A percentile compares a stretch with the other conserved stretches of the same genome.
Evolutionary conservation across 2,888 invertebrate species (phyloP).

Genomic region (Masnerella sp.): DNA sequence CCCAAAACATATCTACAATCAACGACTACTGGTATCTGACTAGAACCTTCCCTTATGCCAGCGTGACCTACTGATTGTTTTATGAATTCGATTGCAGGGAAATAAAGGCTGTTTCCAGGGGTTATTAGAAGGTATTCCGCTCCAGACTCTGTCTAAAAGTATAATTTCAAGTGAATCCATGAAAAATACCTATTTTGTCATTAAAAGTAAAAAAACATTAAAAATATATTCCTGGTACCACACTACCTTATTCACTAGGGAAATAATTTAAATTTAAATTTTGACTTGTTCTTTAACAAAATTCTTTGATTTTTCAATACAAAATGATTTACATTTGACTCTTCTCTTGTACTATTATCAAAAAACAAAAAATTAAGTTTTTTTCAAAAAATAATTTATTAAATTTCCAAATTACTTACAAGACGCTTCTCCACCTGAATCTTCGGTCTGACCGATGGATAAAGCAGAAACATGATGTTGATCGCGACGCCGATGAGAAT

Average conservation of each 20-base stretch:
- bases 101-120: conserved; percentile 89
- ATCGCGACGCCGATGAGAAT: conserved; percentile 89
- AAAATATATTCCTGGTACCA: no score
- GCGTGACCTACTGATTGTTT: conserved; percentile 87
- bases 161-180: no score
- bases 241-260: no score
- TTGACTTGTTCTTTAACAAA: no score
- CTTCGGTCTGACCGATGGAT: conserved; percentile 89
- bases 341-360: no score
- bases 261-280: no score
- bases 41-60: conserved; percentile 84
- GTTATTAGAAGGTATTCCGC: conserved; percentile 87
- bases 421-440: conserved; percentile 85
- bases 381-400: no score
- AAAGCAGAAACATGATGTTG: conserved; percentile 87
- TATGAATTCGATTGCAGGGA: conserved; percentile 91
- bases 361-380: no score
- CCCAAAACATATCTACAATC: conserved; percentile 89
- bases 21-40: conserved; percentile 87
- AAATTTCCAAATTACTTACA: conserved; percentile 77
- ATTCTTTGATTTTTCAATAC: no score
- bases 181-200: no score
- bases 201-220: no score
- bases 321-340: no score
- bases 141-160: conserved; percentile 82